A percentile compares a stretch with the other conserved stretches of the same genome.
phyloP scores from a whole-genome alignment of 2,113 vertebrate genomes.

The Balaeniceps rex region DNA sequence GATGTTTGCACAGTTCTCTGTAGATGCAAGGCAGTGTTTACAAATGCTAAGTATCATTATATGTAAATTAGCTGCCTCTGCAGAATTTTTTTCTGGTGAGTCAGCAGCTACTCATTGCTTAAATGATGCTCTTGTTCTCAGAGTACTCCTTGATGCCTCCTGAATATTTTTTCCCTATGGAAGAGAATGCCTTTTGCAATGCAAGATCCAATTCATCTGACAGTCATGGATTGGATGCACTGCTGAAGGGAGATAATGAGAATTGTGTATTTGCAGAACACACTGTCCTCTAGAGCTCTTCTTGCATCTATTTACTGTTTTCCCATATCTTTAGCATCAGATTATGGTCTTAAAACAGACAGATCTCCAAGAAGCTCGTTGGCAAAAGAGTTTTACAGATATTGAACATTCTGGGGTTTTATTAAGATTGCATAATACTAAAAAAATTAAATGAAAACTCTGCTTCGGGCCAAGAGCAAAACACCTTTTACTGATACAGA shows the following conservation, averaged over 20 bases:
- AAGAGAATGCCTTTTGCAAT: not conserved
- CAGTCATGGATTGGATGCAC: not conserved
- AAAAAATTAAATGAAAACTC: not conserved
- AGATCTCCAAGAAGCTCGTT: not conserved
- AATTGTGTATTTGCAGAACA: not conserved
- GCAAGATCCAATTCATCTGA: not conserved
- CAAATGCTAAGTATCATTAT: not conserved
- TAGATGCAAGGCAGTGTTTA: not conserved
- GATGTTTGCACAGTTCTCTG: not conserved
- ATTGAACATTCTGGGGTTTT: not conserved
- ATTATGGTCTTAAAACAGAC: not conserved
- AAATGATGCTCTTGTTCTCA: constrained; percentile 14
- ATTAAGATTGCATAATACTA: not conserved
- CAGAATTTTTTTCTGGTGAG: not conserved
- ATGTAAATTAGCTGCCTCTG: constrained; percentile 41
- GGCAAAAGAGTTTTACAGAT: not conserved
- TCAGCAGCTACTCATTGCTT: constrained; percentile 38
- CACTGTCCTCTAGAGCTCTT: not conserved
- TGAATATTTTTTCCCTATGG: not conserved
- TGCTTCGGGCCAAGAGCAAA: not conserved
- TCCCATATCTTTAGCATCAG: not conserved
- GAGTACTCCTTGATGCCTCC: not conserved
- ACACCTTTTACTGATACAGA: not conserved
- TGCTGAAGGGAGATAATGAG: not conserved
- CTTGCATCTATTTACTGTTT: not conserved